Percentiles rank a stretch among this genome's conserved stretches.
phyloP scores from a whole-genome alignment of 64 coral and sea anemone genomes.

The Pocillopora verrucosa region DNA sequence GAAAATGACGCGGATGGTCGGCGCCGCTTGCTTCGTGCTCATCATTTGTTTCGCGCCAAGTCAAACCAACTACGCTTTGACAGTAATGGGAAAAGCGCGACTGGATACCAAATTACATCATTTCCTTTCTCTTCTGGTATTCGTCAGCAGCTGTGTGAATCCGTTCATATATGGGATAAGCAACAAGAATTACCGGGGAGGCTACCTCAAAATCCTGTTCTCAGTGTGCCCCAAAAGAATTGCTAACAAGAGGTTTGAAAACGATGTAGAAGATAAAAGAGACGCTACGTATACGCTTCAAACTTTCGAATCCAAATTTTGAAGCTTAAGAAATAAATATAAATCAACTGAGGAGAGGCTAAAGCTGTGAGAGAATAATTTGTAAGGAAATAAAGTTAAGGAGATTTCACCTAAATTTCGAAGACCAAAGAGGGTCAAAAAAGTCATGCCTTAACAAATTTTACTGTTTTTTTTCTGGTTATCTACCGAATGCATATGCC shows the following conservation, averaged over 20 bases:
- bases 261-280: neutral
- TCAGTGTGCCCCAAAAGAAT: neutral
- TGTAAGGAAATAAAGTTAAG: too few species aligned
- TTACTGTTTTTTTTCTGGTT: too few species aligned
- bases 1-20: conserved; percentile 13
- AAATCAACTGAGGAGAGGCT: too few species aligned
- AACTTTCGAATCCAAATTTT: too few species aligned
- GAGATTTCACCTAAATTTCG: too few species aligned
- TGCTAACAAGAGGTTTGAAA: neutral
- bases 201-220: conserved; percentile 39
- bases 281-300: neutral
- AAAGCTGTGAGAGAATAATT: too few species aligned
- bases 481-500: too few species aligned
- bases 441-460: too few species aligned
- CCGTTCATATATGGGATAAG: conserved; percentile 57
- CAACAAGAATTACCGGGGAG: conserved; percentile 34
- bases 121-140: neutral
- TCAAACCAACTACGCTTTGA: neutral
- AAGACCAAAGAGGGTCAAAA: too few species aligned
- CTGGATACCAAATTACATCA: conserved; percentile 3
- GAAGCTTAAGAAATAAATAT: too few species aligned
- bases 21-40: neutral
- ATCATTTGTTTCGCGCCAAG: conserved; percentile 19
- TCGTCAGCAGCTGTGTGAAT: conserved; percentile 35
- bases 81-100: neutral